These are phyloP conservation scores for Aromia moschata DNA, from an alignment of 2,888 invertebrate species.

Conservation along the genomic window DNA sequence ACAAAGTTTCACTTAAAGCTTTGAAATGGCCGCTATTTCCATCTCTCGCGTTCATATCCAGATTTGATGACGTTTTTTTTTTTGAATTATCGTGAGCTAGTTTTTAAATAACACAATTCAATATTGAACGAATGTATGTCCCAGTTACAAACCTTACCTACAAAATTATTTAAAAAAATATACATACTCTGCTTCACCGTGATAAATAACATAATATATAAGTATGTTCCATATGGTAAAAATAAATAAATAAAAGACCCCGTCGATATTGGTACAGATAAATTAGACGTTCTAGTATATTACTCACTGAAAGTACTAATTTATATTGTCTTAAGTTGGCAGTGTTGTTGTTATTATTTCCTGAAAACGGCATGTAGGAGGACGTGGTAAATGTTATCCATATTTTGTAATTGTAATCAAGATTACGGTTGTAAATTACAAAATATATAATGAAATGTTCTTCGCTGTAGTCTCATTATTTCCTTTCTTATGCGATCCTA, in stretches of 20 bases:
- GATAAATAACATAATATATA: too few relatives aligned
- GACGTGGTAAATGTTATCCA: slow-evolving; percentile 60
- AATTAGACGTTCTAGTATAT: slow-evolving; percentile 59
- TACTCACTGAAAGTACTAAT: slow-evolving; percentile 57
- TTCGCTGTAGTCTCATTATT: slow-evolving; percentile 48
- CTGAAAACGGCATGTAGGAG: slow-evolving; percentile 60
- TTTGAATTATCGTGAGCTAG: too few relatives aligned
- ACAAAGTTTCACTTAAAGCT: too few relatives aligned
- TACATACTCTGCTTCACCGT: too few relatives aligned
- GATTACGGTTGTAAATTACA: slow-evolving; percentile 58
- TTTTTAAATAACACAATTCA: too few relatives aligned
- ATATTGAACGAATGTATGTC: too few relatives aligned
- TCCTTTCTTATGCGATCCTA: slow-evolving; percentile 37
- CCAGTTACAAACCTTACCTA: too few relatives aligned
- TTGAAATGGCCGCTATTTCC: too few relatives aligned
- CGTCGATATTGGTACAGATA: slow-evolving; percentile 59
- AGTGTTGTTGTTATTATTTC: slow-evolving; percentile 61
- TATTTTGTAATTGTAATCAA: slow-evolving; percentile 63
- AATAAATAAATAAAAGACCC: slow-evolving; percentile 42
- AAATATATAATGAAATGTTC: slow-evolving; percentile 54
- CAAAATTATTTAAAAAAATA: too few relatives aligned
- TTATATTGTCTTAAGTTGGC: slow-evolving; percentile 61
- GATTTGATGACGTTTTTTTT: too few relatives aligned
- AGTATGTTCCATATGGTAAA: slow-evolving; percentile 36
- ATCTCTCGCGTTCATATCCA: too few relatives aligned